Conservation (phyloP, 1,140 invertebrate species). For the Linepithema humile region DNA sequence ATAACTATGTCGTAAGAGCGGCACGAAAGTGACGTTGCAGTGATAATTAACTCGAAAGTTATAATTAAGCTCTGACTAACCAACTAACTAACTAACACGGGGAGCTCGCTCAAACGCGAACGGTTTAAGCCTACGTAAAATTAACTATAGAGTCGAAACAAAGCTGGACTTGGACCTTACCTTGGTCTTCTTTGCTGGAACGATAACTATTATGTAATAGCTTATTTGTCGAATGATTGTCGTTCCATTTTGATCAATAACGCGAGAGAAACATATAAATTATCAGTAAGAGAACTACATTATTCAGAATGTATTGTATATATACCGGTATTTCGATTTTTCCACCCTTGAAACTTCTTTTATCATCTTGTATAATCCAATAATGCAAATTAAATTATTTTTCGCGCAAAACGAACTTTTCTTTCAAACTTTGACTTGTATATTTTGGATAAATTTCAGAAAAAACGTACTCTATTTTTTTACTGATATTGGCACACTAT, state of each 20-base stretch:
- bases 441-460: neutral
- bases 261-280: neutral
- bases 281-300: too few species aligned
- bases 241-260: neutral
- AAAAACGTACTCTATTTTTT: too few species aligned
- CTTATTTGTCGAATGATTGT: neutral
- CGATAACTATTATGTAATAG: neutral
- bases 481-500: too few species aligned
- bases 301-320: neutral
- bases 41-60: conserved; percentile 25
- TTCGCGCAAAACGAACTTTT: neutral
- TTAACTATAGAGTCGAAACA: neutral
- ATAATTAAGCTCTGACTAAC: conserved; percentile 8
- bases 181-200: neutral
- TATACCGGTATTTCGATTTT: neutral
- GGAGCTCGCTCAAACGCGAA: neutral
- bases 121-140: conserved; percentile 1
- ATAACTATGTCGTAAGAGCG: conserved; percentile 4
- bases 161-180: neutral
- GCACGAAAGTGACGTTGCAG: neutral
- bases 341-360: neutral
- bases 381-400: too few species aligned
- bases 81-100: conserved; percentile 4
- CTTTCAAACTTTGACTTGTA: neutral
- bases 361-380: too few species aligned